These are phyloP conservation scores for Florisuga fusca DNA, from an alignment of 2,797 vertebrate species.

Conservation along the genomic window DNA sequence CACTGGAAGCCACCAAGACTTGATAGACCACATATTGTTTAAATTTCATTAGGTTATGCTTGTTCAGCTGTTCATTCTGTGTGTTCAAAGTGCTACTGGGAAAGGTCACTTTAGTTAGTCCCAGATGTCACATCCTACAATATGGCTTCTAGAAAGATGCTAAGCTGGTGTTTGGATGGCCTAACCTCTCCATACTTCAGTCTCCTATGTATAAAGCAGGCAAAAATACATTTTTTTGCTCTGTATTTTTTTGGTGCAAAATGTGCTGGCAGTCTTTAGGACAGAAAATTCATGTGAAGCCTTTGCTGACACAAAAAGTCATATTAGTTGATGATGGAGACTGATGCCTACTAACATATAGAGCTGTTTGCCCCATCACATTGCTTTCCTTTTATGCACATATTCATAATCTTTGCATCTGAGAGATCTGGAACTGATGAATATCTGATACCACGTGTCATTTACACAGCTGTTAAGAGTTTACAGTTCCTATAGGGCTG, in stretches of 20 bases:
- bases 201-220: not conserved
- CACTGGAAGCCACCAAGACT: not conserved
- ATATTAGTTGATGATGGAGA: not conserved
- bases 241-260: not conserved
- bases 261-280: not conserved
- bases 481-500: not conserved
- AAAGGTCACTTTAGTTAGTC: not conserved
- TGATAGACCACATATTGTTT: not conserved
- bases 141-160: not conserved
- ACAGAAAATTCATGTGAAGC: not conserved
- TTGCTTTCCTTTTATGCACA: not conserved
- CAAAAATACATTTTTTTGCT: not conserved
- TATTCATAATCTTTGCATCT: not conserved
- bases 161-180: not conserved
- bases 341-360: not conserved
- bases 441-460: not conserved
- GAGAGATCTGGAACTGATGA: not conserved
- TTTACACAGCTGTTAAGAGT: accelerated
- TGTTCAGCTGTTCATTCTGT: not conserved
- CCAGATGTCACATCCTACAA: not conserved
- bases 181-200: not conserved
- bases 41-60: not conserved
- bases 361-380: not conserved
- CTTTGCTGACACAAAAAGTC: not conserved
- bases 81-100: not conserved